Evolutionary conservation across 2,797 vertebrate genomes (phyloP), one percentile per base, ranked within the genome.

Genomic region (Phataginus tetradactyla): DNA sequence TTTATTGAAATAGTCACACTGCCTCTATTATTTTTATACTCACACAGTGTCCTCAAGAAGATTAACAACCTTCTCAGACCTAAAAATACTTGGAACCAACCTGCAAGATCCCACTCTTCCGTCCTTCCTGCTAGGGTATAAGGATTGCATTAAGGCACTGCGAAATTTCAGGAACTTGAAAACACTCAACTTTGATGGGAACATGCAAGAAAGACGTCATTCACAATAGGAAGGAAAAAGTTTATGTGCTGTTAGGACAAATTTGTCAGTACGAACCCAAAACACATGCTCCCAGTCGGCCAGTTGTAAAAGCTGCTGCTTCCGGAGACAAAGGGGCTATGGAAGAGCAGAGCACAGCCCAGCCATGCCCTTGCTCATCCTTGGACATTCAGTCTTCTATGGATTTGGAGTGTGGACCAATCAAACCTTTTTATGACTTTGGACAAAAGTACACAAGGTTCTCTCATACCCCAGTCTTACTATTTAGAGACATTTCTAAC

Each of bases 121-220:
- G 34, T 61, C 78, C 39, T 61, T 6, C 71, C 42, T 91, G 51
- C 42, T 34, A 17, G 20, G n/a, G 77, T 86, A 57, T 42, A 79
- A 64, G 49, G 42, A 53, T 1, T 68, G 91, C 88, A 69, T 86
- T 23, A 72, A 79, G 59, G 37, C 55, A 61, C 32, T 7, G 63
- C 29, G 49, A 59, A 94, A 91, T 84, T 81, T 94, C 66, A 85
- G 88, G 55, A 85, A 88, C 39, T 72, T 84, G 80, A 25, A 92
- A 64, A 77, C 66, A 57, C 23, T 69, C 85, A 78, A 64, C 45
- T 66, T 66, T 88, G 53, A 96, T 64, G 95, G 75, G 90, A 94
- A 86, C 27, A 85, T 93, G 83, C 34, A 97, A 74, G 63, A 74
- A 95, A 96, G 80, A 94, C 63, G 66, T 66, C 64, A 79, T 32